These are phyloP conservation scores for Arrhopalites spinosus DNA, from an alignment of 2,888 invertebrate genomes.

Conservation along the genomic window DNA sequence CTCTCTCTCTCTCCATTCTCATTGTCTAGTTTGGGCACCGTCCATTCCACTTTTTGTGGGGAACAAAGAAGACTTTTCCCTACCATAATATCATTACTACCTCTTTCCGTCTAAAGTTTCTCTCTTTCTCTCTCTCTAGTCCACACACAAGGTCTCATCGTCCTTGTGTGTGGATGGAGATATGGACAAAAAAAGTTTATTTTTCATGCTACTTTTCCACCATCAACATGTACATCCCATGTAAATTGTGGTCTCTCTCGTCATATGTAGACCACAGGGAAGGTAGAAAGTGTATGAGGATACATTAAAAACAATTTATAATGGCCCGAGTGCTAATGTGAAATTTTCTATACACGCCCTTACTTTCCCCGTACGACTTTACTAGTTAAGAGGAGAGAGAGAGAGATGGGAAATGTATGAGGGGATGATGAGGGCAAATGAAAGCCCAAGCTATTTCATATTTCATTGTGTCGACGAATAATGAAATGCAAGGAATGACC, in stretches of 20 bases:
- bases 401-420: slow-evolving; percentile 3
- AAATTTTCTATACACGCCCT: slow-evolving; percentile 33
- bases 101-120: not conserved
- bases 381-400: not conserved
- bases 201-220: no score
- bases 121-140: not conserved
- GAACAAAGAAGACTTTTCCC: slow-evolving; percentile 19
- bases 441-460: slow-evolving; percentile 30
- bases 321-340: slow-evolving; percentile 20
- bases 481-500: slow-evolving; percentile 30
- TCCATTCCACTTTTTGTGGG: not conserved
- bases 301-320: slow-evolving; percentile 19
- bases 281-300: not conserved
- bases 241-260: not conserved
- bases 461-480: slow-evolving; percentile 30
- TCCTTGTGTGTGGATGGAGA: not conserved
- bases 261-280: slow-evolving; percentile 19
- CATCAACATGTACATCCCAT: no score
- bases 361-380: not conserved
- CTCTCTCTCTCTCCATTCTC: no score
- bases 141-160: not conserved
- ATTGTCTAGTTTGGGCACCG: not conserved
- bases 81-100: slow-evolving; percentile 21
- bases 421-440: slow-evolving; percentile 26
- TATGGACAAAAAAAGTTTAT: not conserved